phyloP scores from a whole-genome alignment of 2,113 vertebrate species.

The Varanus komodoensis region DNA sequence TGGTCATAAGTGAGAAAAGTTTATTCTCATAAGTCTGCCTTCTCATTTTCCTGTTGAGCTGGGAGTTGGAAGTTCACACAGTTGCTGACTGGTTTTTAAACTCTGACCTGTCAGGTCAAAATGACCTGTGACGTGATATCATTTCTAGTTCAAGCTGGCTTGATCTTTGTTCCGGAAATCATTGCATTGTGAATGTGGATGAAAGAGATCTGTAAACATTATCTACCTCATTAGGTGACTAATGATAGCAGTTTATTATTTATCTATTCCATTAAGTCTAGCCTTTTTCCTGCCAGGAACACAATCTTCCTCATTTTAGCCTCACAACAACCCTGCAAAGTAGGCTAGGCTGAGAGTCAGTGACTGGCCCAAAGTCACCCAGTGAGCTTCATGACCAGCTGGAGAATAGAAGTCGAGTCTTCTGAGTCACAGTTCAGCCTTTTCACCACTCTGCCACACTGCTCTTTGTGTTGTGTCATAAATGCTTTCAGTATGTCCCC shows the following conservation, averaged over 20 bases:
- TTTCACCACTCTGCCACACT: no score
- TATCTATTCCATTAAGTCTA: no score
- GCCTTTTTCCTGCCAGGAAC: no score
- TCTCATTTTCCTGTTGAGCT: neutral
- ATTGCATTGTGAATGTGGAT: neutral
- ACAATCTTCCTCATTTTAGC: no score
- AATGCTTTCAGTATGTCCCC: neutral
- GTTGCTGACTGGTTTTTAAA: neutral
- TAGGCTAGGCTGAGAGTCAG: no score
- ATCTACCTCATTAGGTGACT: neutral
- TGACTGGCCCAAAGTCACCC: no score
- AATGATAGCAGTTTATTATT: no score
- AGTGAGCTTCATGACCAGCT: no score
- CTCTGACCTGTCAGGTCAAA: neutral
- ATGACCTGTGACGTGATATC: neutral
- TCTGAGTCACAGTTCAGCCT: no score
- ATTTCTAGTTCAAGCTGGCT: neutral
- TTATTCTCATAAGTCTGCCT: neutral
- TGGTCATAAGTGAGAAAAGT: neutral
- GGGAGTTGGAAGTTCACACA: neutral
- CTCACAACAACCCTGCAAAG: no score
- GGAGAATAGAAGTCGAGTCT: no score
- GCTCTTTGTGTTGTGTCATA: no score
- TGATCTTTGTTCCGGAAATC: neutral
- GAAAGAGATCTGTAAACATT: neutral